Percentiles rank a stretch among this genome's conserved stretches.
Evolutionary conservation across 2,113 vertebrate species (phyloP).

Genomic region (Paralichthys olivaceus): DNA sequence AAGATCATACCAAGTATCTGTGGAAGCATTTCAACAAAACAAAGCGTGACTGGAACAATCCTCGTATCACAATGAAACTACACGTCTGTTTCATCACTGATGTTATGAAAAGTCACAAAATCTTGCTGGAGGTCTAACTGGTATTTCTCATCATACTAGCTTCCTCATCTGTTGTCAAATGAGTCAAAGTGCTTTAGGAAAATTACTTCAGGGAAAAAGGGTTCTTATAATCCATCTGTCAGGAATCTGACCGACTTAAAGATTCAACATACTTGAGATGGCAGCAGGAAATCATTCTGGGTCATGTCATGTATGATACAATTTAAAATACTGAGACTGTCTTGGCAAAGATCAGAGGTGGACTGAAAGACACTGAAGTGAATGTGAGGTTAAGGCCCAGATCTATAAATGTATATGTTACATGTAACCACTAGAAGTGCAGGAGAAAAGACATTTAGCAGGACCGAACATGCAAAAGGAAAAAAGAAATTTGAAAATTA

Average conservation of each 20-base stretch:
- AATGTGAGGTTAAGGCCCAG: constrained; percentile 55
- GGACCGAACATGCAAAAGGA: constrained; percentile 31
- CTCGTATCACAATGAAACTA: constrained; percentile 14
- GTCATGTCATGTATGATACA: constrained; percentile 18
- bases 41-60: constrained; percentile 16
- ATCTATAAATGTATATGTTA: constrained; percentile 24
- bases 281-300: constrained; percentile 18
- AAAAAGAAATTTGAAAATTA: constrained; percentile 10
- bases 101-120: constrained; percentile 19
- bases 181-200: constrained; percentile 43
- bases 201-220: constrained; percentile 19
- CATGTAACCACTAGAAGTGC: constrained; percentile 10
- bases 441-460: constrained; percentile 13
- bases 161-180: constrained; percentile 12
- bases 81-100: constrained; percentile 35
- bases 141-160: neutral
- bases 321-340: constrained; percentile 38
- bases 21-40: constrained; percentile 41
- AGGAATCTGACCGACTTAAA: constrained; percentile 23
- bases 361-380: constrained; percentile 64
- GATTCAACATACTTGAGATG: constrained; percentile 24
- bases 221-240: constrained; percentile 4
- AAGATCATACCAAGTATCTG: constrained; percentile 25
- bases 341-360: constrained; percentile 59
- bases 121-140: constrained; percentile 11